Evolutionary conservation across 2,888 invertebrate species (phyloP).

Genomic region (Plagodis dolabraria): DNA sequence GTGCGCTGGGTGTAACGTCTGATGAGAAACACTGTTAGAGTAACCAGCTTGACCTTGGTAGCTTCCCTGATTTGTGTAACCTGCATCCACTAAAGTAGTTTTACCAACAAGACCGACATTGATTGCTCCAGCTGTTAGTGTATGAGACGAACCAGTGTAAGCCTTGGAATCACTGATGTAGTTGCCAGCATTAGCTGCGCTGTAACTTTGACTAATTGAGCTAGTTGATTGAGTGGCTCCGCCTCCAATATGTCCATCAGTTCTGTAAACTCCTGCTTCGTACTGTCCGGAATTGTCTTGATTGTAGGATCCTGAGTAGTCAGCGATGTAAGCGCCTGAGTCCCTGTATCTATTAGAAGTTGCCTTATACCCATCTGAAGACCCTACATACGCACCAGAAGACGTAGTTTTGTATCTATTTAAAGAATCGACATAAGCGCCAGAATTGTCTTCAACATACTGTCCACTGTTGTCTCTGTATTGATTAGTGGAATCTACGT

Average conservation of each 20-base stretch:
- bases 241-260: constrained; percentile 59
- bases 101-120: constrained; percentile 80
- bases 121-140: constrained; percentile 75
- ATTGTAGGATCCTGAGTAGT: constrained; percentile 56
- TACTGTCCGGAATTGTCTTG: constrained; percentile 63
- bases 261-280: constrained; percentile 61
- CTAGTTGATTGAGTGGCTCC: constrained; percentile 36
- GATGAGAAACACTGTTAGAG: constrained; percentile 45
- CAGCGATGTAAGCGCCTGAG: constrained; percentile 47
- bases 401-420: constrained; percentile 30
- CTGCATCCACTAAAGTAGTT: constrained; percentile 71
- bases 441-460: constrained; percentile 52
- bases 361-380: constrained; percentile 4
- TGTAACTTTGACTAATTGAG: constrained; percentile 47
- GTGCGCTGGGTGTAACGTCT: constrained; percentile 58
- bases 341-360: constrained; percentile 37
- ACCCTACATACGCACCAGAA: constrained; percentile 28
- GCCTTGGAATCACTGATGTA: constrained; percentile 65
- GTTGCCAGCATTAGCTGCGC: constrained; percentile 60
- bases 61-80: constrained; percentile 57
- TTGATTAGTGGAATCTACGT: constrained; percentile 26
- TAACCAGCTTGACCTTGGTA: constrained; percentile 51
- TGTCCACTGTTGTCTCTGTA: constrained; percentile 48
- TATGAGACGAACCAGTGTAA: constrained; percentile 69
- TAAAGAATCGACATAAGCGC: constrained; percentile 25